Evolutionary conservation across 2,888 invertebrate genomes (phyloP), one percentile per base, ranked within the genome.

Genomic region (Hedychridium roseum): DNA sequence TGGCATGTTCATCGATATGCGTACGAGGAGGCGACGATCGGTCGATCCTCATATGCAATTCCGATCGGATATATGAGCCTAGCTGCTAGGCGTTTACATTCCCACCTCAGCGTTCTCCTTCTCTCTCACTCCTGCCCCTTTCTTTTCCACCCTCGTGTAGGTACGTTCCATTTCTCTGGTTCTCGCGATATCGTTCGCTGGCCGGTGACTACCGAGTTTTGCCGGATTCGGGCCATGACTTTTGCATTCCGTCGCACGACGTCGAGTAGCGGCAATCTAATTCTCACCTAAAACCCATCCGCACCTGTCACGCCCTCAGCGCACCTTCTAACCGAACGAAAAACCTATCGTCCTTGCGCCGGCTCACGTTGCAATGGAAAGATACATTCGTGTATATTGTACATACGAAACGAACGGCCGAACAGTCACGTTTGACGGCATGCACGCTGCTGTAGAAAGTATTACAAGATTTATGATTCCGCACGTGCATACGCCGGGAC

Each of bases 251-350:
- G 64, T 70, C 66, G 65, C 64, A 62, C 70, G 70, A 62, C 68
- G 69, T 38, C 72, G 74, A 62, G 66, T 60, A 70, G 68, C 64
- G 68, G 73, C 76, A 76, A 74, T 73, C 70, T 74, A 75, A 77
- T 76, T 76, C 69, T 64, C 69, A 50, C 66, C 57, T 60, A 60
- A 64, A 66, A 68, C 61, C 48, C 50, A 48, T 37, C 42, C 44
- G 53, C 54, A 46, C 43, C 32, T 46, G 41, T 42, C 52, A 49
- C 36, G 40, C 17, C 39, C n/a, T n/a, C n/a, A n/a, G n/a, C n/a
- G n/a, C n/a, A n/a, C n/a, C n/a, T n/a, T n/a, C n/a, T n/a, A n/a
- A n/a, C n/a, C n/a, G n/a, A n/a, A n/a, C n/a, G n/a, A n/a, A n/a
- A n/a, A n/a, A n/a, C n/a, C n/a, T n/a, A n/a, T n/a, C n/a, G n/a